A percentile compares a stretch with the other conserved stretches of the same genome.
Conservation (phyloP, 2,113 vertebrate genomes). For the Herpetotheres cachinnans region DNA sequence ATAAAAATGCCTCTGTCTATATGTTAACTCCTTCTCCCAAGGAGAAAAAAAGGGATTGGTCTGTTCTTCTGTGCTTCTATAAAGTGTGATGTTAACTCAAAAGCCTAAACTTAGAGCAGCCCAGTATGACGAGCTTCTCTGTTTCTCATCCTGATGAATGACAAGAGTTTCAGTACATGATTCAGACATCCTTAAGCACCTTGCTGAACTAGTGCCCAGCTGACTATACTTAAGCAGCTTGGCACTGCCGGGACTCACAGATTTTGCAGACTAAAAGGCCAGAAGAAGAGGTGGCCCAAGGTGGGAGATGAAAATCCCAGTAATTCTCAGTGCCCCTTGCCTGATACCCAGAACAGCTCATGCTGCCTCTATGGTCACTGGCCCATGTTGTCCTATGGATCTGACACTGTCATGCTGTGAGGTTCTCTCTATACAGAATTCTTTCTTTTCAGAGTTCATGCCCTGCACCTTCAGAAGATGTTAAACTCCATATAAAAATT, state of each 20-base stretch:
- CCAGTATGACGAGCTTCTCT: neutral
- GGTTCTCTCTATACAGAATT: neutral
- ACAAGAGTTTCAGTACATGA: neutral
- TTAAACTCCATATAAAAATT: neutral
- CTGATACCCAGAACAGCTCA: fast-evolving
- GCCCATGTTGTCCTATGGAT: fast-evolving
- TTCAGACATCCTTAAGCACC: neutral
- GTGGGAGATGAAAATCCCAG: neutral
- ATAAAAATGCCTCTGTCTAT: neutral
- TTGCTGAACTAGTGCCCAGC: neutral
- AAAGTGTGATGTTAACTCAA: neutral
- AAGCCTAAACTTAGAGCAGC: neutral
- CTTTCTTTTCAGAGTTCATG: neutral
- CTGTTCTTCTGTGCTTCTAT: neutral
- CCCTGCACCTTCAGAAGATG: neutral
- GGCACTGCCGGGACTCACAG: neutral
- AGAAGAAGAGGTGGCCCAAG: neutral
- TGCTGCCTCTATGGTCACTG: neutral
- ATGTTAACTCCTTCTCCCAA: neutral
- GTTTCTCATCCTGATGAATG: neutral
- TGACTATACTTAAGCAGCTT: neutral
- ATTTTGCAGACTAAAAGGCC: neutral
- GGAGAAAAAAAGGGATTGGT: too few species aligned
- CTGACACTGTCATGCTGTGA: neutral
- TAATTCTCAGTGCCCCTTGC: neutral